Evolutionary conservation across 2,797 vertebrate genomes (phyloP).

Genomic region (Poecilia velifera): DNA sequence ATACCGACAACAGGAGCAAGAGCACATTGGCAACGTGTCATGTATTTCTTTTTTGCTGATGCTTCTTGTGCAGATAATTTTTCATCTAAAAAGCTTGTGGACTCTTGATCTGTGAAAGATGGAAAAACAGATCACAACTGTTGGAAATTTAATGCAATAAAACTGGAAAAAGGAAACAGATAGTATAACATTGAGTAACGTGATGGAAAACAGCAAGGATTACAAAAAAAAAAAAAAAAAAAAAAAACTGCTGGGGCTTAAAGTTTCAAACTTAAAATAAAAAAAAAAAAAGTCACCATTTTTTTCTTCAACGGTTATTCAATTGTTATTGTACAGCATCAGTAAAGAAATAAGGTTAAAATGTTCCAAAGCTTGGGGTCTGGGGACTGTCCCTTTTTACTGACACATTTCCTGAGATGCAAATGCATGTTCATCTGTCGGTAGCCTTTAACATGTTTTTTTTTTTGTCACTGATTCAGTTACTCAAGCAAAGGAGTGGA

Average conservation of each 20-base stretch:
- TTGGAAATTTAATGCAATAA: slow-evolving; percentile 75
- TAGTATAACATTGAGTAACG: slow-evolving; percentile 54
- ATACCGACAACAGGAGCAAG: slow-evolving; percentile 75
- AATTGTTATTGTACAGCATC: not conserved
- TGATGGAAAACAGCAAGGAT: slow-evolving; percentile 49
- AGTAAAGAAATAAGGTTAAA: slow-evolving; percentile 31
- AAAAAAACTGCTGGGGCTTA: slow-evolving; percentile 18
- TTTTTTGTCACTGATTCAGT: slow-evolving; percentile 12
- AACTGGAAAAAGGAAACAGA: slow-evolving; percentile 72
- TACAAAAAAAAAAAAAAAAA: slow-evolving; percentile 9
- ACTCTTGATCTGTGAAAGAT: slow-evolving; percentile 78
- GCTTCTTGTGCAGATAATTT: slow-evolving; percentile 79
- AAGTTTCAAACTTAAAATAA: slow-evolving; percentile 9
- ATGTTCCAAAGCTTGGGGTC: slow-evolving; percentile 14
- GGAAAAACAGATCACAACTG: slow-evolving; percentile 73
- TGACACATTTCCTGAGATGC: slow-evolving; percentile 86
- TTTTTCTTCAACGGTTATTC: slow-evolving; percentile 5
- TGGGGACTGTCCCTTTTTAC: slow-evolving; percentile 70
- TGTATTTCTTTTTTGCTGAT: slow-evolving; percentile 71
- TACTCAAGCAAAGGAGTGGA: not conserved
- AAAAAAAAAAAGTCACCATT: slow-evolving; percentile 1
- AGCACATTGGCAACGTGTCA: slow-evolving; percentile 74
- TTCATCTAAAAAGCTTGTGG: slow-evolving; percentile 76
- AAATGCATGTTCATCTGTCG: slow-evolving; percentile 70
- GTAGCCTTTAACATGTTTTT: slow-evolving; percentile 38